phyloP scores from a whole-genome alignment of 2,888 invertebrate species.

The Cantharis flavilabris region DNA sequence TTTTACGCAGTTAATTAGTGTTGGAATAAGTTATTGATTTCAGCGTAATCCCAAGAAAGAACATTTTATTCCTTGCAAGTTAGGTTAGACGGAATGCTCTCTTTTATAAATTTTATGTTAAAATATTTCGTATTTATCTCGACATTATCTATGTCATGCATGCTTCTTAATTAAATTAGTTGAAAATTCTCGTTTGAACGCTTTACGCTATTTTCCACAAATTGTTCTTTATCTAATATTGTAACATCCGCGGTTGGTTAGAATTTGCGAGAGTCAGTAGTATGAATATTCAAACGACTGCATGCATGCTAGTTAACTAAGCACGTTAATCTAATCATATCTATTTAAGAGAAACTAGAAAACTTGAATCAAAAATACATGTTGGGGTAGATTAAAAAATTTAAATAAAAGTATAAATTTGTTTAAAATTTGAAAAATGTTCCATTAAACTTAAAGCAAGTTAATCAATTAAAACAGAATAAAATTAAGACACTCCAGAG shows the following conservation, averaged over 20 bases:
- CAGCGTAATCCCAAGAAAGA: neutral
- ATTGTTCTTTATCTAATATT: slow-evolving; percentile 28
- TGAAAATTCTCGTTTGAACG: slow-evolving; percentile 26
- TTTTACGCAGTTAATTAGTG: no score
- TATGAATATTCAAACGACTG: slow-evolving; percentile 29
- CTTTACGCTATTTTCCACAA: slow-evolving; percentile 22
- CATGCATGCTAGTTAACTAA: slow-evolving; percentile 30
- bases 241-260: slow-evolving; percentile 27
- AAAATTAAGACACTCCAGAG: slow-evolving; percentile 8
- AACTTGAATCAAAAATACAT: neutral
- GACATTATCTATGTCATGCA: neutral
- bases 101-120: neutral
- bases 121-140: neutral
- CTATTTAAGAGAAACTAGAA: slow-evolving; percentile 23
- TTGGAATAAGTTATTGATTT: neutral
- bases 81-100: neutral
- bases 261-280: slow-evolving; percentile 27
- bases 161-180: slow-evolving; percentile 17
- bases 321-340: slow-evolving; percentile 28
- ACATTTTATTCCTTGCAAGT: neutral
- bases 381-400: neutral
- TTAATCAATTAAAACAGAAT: slow-evolving; percentile 19
- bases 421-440: neutral
- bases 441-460: neutral
- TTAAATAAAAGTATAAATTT: neutral